Conservation (phyloP, 1,140 invertebrate species). For the Branchinecta lynchi region DNA sequence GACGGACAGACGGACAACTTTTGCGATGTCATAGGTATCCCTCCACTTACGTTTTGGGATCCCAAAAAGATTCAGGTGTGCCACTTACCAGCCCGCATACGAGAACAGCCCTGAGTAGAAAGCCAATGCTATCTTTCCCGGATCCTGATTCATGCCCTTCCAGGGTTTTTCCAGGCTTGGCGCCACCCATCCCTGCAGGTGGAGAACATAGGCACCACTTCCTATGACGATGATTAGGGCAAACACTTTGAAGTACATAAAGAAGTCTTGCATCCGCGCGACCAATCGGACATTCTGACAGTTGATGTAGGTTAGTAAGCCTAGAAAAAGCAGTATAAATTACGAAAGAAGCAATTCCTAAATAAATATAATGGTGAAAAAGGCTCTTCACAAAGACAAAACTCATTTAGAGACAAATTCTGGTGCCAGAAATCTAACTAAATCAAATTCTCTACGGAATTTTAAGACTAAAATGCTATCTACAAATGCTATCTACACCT, state of each 20-base stretch:
- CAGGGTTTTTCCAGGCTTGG: conserved; percentile 40
- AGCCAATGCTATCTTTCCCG: conserved; percentile 39
- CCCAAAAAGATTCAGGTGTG: too few relatives aligned
- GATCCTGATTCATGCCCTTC: conserved; percentile 36
- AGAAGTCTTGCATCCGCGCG: conserved; percentile 78
- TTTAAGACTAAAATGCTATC: too few relatives aligned
- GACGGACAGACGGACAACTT: too few relatives aligned
- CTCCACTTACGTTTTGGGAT: too few relatives aligned
- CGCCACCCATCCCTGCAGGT: conserved; percentile 30
- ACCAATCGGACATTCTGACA: conserved; percentile 92
- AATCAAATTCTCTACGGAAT: too few relatives aligned
- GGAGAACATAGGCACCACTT: conserved; percentile 49
- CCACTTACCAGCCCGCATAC: conserved; percentile 43
- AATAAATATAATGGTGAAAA: too few relatives aligned
- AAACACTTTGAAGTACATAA: conserved; percentile 81
- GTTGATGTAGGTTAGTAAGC: conserved; percentile 82
- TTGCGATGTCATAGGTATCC: too few relatives aligned
- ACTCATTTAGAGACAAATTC: too few relatives aligned
- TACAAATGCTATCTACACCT: too few relatives aligned
- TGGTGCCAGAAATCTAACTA: too few relatives aligned
- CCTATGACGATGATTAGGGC: conserved; percentile 75
- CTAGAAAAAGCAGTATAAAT: conserved; percentile 44
- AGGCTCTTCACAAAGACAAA: too few relatives aligned
- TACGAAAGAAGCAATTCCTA: too few relatives aligned
- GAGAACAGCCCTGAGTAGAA: conserved; percentile 54